A percentile compares a stretch with the other conserved stretches of the same genome.
Conservation (phyloP, 2,113 vertebrate species). For the Forbesichthys agassizii region DNA sequence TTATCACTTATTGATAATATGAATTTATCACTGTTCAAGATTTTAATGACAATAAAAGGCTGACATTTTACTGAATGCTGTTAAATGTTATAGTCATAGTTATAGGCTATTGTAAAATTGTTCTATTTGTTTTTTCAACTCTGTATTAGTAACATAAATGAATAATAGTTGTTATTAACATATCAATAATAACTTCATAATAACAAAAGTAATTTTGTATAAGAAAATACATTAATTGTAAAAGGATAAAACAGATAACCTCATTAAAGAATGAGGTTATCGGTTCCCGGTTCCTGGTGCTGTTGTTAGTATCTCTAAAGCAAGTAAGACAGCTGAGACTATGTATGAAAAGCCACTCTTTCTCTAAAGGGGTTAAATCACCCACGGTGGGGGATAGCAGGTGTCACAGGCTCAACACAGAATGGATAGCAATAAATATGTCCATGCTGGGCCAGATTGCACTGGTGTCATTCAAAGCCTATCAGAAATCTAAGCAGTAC, state of each 20-base stretch:
- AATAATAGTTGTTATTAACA: too few species aligned
- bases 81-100: too few species aligned
- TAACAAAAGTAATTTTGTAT: too few species aligned
- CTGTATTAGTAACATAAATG: too few species aligned
- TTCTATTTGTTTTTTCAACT: too few species aligned
- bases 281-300: constrained; percentile 58
- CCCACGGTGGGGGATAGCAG: constrained; percentile 57
- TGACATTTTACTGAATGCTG: too few species aligned
- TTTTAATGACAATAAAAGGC: too few species aligned
- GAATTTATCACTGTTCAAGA: too few species aligned
- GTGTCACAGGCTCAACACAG: constrained; percentile 51
- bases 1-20: too few species aligned
- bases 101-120: too few species aligned
- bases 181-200: too few species aligned
- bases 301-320: constrained; percentile 26
- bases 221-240: too few species aligned
- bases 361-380: constrained; percentile 47
- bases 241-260: constrained; percentile 36
- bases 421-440: constrained; percentile 67
- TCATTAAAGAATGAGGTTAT: constrained; percentile 70
- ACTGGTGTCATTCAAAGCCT: constrained; percentile 68
- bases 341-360: constrained; percentile 37
- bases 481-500: constrained; percentile 65
- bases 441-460: constrained; percentile 69
- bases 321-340: constrained; percentile 7